Percentiles rank a stretch among this genome's conserved stretches.
Conservation (phyloP, 2,797 vertebrate species). For the Chrysocyon brachyurus region DNA sequence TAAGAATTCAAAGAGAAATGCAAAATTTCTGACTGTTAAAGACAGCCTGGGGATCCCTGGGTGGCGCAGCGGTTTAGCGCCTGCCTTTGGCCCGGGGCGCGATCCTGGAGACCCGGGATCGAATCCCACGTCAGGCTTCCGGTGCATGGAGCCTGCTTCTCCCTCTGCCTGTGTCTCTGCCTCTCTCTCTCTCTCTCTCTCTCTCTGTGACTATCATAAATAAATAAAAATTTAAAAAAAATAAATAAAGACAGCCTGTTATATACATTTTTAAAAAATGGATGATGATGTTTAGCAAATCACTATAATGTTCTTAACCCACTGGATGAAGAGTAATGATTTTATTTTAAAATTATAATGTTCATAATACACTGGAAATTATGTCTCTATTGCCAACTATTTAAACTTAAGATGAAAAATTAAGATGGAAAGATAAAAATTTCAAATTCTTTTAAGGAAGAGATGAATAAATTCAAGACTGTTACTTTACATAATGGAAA, state of each 20-base stretch:
- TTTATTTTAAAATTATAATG: conserved; percentile 35
- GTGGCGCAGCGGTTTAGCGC: too few species aligned
- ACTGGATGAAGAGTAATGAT: background rate
- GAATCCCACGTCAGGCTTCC: too few species aligned
- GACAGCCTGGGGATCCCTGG: background rate
- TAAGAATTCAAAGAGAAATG: conserved; percentile 31
- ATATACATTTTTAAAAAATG: background rate
- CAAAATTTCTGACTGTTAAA: background rate
- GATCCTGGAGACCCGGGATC: too few species aligned
- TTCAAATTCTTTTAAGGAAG: conserved; percentile 31
- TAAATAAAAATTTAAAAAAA: too few species aligned
- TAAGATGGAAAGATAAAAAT: conserved; percentile 35
- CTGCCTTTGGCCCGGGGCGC: too few species aligned
- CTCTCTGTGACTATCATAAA: too few species aligned
- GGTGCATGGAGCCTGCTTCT: too few species aligned
- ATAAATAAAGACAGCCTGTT: background rate
- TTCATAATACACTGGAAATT: conserved; percentile 36
- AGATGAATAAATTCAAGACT: background rate
- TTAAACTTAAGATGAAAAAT: conserved; percentile 32
- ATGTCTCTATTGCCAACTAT: background rate
- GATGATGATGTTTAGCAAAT: background rate
- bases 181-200: too few species aligned
- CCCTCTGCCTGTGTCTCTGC: too few species aligned
- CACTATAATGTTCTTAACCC: background rate
- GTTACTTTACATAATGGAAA: background rate